These are phyloP conservation scores for Lacerta viridis DNA, from an alignment of 2,797 vertebrate genomes.

Conservation along the genomic window DNA sequence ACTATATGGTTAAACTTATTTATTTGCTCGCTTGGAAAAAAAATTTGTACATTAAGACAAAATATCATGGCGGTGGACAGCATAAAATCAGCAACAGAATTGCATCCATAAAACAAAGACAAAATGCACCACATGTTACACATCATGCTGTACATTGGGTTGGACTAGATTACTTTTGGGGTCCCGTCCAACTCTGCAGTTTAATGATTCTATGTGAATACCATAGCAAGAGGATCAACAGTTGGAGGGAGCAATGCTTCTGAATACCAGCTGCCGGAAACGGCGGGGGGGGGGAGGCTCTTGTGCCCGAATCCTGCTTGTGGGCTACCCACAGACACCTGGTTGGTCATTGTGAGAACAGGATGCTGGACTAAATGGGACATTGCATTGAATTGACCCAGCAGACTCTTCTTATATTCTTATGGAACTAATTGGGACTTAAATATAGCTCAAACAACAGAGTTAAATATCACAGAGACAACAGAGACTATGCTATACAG, in stretches of 20 bases:
- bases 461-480: background rate
- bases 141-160: too few species aligned
- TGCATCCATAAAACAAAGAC: too few species aligned
- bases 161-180: too few species aligned
- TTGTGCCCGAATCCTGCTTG: too few species aligned
- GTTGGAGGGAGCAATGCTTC: too few species aligned
- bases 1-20: background rate
- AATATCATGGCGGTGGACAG: too few species aligned
- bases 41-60: background rate
- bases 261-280: background rate
- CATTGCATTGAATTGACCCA: too few species aligned
- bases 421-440: background rate
- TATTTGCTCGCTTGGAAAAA: background rate
- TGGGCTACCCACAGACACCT: too few species aligned
- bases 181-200: too few species aligned
- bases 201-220: background rate
- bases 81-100: background rate
- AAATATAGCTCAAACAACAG: background rate
- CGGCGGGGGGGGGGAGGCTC: too few species aligned
- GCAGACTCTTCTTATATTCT: background rate
- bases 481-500: background rate
- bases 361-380: background rate
- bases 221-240: background rate
- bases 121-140: too few species aligned
- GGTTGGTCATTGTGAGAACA: background rate